Conservation (phyloP, 2,797 vertebrate genomes). For the Cuculus canorus region DNA sequence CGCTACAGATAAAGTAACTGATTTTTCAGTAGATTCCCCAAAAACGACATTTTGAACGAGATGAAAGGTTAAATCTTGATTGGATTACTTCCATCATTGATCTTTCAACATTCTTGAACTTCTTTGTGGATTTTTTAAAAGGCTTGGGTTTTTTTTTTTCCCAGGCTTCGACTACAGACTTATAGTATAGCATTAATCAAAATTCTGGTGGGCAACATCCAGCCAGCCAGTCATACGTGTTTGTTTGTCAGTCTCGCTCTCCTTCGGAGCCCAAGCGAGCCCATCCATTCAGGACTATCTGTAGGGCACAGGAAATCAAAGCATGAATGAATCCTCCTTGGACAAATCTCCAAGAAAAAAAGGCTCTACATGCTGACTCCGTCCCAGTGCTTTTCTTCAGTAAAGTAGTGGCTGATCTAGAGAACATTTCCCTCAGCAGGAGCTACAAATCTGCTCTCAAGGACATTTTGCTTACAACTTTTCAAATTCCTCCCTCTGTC, state of each 20-base stretch:
- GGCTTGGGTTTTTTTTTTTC: neutral
- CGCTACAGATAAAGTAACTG: neutral
- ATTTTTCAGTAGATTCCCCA: neutral
- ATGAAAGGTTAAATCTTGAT: neutral
- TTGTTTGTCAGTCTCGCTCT: fast-evolving
- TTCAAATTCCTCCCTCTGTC: neutral
- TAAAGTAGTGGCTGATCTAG: neutral
- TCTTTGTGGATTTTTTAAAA: neutral
- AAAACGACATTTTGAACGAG: neutral
- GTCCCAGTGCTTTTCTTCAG: neutral
- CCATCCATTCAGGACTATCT: neutral
- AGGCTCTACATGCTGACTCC: fast-evolving
- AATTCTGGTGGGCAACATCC: neutral
- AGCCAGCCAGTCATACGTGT: fast-evolving
- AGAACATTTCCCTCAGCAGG: neutral
- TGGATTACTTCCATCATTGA: neutral
- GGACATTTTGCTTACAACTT: neutral
- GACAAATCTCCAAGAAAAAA: neutral
- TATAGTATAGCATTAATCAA: neutral
- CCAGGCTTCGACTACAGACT: neutral
- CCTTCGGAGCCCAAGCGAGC: neutral
- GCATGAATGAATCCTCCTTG: neutral
- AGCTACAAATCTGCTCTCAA: neutral
- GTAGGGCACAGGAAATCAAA: neutral
- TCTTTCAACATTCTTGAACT: neutral